These are phyloP conservation scores for Bombyx mandarina DNA, from an alignment of 1,140 invertebrate species.

Conservation along the genomic window DNA sequence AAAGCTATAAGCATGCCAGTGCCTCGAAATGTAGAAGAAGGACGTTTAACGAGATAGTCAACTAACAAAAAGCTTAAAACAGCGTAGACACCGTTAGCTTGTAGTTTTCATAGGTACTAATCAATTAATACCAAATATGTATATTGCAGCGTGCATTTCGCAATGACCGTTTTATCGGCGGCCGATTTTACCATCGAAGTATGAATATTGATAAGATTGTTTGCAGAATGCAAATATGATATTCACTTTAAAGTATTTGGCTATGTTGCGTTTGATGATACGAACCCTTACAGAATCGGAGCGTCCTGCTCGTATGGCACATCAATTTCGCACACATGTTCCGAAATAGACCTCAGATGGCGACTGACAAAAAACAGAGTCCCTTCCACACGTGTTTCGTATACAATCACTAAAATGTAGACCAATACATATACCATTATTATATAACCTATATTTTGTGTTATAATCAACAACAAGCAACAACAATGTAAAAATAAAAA, in stretches of 20 bases:
- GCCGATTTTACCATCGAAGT: conserved; percentile 1
- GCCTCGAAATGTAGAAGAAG: conserved; percentile 47
- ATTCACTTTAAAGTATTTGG: neutral
- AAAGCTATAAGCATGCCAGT: conserved; percentile 57
- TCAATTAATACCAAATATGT: conserved; percentile 30
- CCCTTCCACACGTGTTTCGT: conserved; percentile 42
- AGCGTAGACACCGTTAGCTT: conserved; percentile 28
- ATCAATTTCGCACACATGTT: conserved; percentile 54
- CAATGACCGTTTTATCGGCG: conserved; percentile 5
- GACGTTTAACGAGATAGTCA: conserved; percentile 40
- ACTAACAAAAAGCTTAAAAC: conserved; percentile 43
- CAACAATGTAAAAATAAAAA: conserved; percentile 20
- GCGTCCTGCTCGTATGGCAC: conserved; percentile 35
- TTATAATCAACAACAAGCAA: conserved; percentile 28
- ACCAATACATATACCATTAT: conserved; percentile 20
- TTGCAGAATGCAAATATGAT: conserved; percentile 1
- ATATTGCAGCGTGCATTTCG: conserved; percentile 2
- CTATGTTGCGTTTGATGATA: too few species aligned
- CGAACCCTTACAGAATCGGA: too few species aligned
- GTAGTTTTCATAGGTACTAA: conserved; percentile 49
- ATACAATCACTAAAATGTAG: conserved; percentile 26
- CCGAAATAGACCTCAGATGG: conserved; percentile 48
- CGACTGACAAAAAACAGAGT: conserved; percentile 61
- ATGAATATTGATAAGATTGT: conserved; percentile 3
- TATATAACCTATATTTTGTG: conserved; percentile 10